Conservation (phyloP, 2,888 invertebrate genomes). For the Odontocolon sp. region DNA sequence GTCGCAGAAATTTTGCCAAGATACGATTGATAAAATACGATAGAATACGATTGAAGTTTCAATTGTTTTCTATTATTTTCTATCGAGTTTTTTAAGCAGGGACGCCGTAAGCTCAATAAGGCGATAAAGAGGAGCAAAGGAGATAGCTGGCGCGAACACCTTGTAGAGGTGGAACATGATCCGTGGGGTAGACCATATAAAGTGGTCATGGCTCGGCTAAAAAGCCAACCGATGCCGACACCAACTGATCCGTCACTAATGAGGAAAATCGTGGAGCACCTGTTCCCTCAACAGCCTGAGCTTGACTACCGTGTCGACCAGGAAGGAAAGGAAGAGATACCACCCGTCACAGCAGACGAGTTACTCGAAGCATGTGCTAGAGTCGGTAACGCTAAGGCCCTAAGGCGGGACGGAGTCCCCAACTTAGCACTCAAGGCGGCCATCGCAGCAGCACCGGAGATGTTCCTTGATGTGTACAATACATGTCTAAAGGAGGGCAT, state of each 20-base stretch:
- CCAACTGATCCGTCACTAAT: conserved; percentile 55
- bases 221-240: conserved; percentile 27
- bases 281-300: conserved; percentile 32
- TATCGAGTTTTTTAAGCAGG: no score
- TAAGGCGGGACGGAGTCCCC: conserved; percentile 59
- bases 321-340: not conserved
- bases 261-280: conserved; percentile 53
- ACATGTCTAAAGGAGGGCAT: conserved; percentile 41
- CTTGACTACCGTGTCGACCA: not conserved
- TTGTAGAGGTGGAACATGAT: conserved; percentile 49
- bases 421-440: conserved; percentile 56
- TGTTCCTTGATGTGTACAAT: conserved; percentile 51
- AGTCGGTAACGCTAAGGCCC: conserved; percentile 57
- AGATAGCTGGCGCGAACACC: conserved; percentile 28
- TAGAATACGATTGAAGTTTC: no score
- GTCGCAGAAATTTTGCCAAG: no score
- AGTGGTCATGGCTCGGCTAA: conserved; percentile 54
- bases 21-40: no score
- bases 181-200: conserved; percentile 55
- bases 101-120: no score
- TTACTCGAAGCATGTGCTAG: conserved; percentile 39
- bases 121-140: conserved; percentile 38
- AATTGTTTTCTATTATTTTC: no score
- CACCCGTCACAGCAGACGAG: conserved; percentile 26
- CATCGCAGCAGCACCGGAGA: conserved; percentile 41